phyloP scores from a whole-genome alignment of 2,797 vertebrate species.

The Pipistrellus kuhlii region DNA sequence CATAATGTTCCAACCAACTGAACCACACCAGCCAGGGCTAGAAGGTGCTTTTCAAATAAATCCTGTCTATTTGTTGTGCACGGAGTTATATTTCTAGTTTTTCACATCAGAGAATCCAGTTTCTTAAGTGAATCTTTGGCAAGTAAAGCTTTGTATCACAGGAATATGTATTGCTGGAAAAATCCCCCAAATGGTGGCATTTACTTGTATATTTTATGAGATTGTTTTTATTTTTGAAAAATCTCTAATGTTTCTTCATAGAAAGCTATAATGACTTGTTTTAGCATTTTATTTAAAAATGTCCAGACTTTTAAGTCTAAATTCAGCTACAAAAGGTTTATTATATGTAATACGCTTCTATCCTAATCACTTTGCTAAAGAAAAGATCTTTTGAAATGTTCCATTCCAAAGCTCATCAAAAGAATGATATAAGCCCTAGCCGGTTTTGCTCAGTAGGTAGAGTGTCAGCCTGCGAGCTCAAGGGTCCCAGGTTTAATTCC shows the following conservation, averaged over 20 bases:
- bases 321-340: background rate
- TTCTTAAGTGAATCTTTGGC: conserved; percentile 30
- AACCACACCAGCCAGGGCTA: background rate
- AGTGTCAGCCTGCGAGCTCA: too few relatives aligned
- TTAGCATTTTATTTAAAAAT: background rate
- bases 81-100: background rate
- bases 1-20: background rate
- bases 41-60: background rate
- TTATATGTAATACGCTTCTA: background rate
- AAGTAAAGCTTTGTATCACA: background rate
- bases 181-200: background rate
- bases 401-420: conserved; percentile 11
- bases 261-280: background rate
- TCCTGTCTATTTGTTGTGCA: background rate
- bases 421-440: background rate
- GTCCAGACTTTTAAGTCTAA: conserved; percentile 2
- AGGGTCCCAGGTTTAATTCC: too few relatives aligned
- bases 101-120: background rate
- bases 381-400: conserved; percentile 21
- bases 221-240: conserved; percentile 19
- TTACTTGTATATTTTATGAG: background rate
- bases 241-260: background rate
- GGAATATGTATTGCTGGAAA: background rate
- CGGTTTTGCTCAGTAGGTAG: too few relatives aligned
- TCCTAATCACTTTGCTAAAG: conserved; percentile 13